Percentiles rank a stretch among this genome's conserved stretches.
These are phyloP conservation scores for Antheraea pernyi DNA, from an alignment of 1,140 invertebrate species.

Conservation along the genomic window DNA sequence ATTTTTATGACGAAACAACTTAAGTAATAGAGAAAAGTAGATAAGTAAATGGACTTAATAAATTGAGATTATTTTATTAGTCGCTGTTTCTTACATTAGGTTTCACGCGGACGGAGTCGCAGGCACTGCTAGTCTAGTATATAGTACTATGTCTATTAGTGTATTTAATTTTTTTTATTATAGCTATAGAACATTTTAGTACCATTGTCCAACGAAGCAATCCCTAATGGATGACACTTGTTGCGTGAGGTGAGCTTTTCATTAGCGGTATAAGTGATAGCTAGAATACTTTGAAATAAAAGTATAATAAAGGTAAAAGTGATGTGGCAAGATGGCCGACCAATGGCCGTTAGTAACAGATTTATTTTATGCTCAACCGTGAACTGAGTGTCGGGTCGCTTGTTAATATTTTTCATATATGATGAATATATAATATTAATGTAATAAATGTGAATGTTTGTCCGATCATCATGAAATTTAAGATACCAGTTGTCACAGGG, in stretches of 20 bases:
- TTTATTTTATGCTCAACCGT: background rate
- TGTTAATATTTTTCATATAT: background rate
- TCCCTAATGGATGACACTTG: background rate
- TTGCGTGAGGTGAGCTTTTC: conserved; percentile 1
- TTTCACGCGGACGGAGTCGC: no score
- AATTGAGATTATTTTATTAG: no score
- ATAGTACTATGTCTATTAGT: background rate
- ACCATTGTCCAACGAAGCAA: background rate
- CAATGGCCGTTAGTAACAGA: background rate
- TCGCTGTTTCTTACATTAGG: no score
- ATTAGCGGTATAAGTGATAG: background rate
- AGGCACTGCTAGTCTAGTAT: no score
- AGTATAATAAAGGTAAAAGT: conserved; percentile 3
- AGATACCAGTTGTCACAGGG: no score
- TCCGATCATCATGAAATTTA: no score
- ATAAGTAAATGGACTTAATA: no score
- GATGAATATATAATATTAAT: background rate
- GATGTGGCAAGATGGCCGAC: background rate
- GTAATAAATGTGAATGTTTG: no score
- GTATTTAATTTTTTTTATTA: background rate
- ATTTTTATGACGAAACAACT: no score
- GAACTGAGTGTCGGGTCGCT: background rate
- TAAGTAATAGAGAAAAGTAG: no score
- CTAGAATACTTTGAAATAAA: background rate
- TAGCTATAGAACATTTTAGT: background rate